Percentiles rank a stretch among this genome's conserved stretches.
These are phyloP conservation scores for Chionis minor DNA, from an alignment of 2,113 vertebrate genomes.

Conservation along the genomic window DNA sequence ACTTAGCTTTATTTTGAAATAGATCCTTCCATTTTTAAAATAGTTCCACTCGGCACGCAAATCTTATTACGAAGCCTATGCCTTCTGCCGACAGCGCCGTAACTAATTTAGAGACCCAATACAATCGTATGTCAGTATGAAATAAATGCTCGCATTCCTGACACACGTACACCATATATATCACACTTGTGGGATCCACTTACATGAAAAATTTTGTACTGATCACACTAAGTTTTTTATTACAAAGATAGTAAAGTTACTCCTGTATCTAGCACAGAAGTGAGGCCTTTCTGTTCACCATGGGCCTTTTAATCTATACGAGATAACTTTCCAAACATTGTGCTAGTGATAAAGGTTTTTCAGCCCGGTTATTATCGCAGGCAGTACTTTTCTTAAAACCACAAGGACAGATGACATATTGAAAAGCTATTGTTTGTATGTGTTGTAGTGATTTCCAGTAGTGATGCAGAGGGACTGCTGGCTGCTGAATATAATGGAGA, in stretches of 20 bases:
- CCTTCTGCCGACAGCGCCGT: not conserved
- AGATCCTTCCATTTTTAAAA: not conserved
- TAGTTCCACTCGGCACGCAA: not conserved
- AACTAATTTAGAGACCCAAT: conserved; percentile 33
- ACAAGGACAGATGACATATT: not conserved
- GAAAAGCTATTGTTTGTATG: not conserved
- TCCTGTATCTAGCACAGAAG: not conserved
- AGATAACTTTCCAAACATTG: not conserved
- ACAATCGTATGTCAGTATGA: not conserved
- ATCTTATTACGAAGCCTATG: not conserved
- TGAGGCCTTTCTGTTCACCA: not conserved
- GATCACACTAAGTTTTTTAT: conserved; percentile 7
- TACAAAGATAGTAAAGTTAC: not conserved
- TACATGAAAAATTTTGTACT: not conserved
- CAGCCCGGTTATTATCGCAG: not conserved
- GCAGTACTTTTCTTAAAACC: not conserved
- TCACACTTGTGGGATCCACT: not conserved
- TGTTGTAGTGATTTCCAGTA: not conserved
- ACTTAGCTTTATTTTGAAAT: not conserved
- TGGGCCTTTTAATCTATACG: not conserved
- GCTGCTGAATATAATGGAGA: not conserved
- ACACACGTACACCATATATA: not conserved
- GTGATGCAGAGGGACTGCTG: not conserved
- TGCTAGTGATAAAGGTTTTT: not conserved
- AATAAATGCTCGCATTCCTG: not conserved